These are phyloP conservation scores for Agrilus planipennis DNA, from an alignment of 1,140 invertebrate genomes.

Conservation along the genomic window DNA sequence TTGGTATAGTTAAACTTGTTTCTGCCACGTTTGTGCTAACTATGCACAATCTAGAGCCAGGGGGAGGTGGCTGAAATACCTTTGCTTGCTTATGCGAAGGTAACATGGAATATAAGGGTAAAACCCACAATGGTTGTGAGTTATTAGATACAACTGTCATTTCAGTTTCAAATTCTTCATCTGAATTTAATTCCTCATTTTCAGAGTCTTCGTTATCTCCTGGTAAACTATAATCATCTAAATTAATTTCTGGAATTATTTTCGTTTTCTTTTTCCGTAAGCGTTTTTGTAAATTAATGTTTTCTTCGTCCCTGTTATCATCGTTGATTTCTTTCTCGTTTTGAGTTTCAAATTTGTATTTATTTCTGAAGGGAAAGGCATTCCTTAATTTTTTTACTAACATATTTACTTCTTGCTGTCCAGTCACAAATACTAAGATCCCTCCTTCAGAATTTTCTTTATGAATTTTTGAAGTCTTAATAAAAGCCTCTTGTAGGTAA, in stretches of 20 bases:
- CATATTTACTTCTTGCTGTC: conserved; percentile 49
- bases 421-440: conserved; percentile 86
- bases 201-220: conserved; percentile 45
- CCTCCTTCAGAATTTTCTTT: conserved; percentile 84
- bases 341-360: conserved; percentile 32
- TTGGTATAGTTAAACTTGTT: conserved; percentile 95
- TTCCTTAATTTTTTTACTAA: conserved; percentile 43
- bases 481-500: conserved; percentile 82
- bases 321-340: conserved; percentile 36
- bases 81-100: conserved; percentile 72
- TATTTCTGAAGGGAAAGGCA: conserved; percentile 41
- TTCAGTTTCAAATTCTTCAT: conserved; percentile 36
- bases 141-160: conserved; percentile 28
- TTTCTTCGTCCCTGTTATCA: conserved; percentile 33
- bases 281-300: conserved; percentile 37
- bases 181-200: conserved; percentile 33
- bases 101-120: conserved; percentile 90
- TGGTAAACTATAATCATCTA: conserved; percentile 49
- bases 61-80: conserved; percentile 71
- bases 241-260: conserved; percentile 46
- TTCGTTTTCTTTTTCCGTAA: conserved; percentile 39
- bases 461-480: conserved; percentile 89
- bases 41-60: conserved; percentile 78
- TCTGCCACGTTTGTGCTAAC: conserved; percentile 97
- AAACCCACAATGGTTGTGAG: conserved; percentile 69